Base-by-base conservation (phyloP, 2,888 invertebrate species). In the Aphelenchoides bicaudatus region DNA sequence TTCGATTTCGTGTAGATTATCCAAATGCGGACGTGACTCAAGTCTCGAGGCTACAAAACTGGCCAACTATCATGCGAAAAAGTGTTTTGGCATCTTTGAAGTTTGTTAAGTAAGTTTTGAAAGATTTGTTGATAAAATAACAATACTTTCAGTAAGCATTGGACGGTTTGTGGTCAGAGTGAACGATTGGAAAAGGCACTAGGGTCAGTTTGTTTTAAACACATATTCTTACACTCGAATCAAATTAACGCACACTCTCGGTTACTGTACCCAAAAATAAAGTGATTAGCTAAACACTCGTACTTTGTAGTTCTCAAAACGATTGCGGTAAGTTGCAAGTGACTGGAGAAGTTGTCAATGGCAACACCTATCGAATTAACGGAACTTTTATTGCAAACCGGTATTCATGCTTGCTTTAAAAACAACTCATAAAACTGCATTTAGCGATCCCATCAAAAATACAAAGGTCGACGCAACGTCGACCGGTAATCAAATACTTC, bases 321-420 rank as follows among this genome's bases (percentile, higher is more conserved):
- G 77, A 77, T 39, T 77, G 77, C 56, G 77, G 77, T 19, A 73
- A 74, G 48, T 70, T 77, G 30, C 77, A 77, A 47, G 72, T 78
- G 25, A 77, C 74, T 3, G 77, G 77, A 8, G 77, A 77, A 52
- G 64, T 66, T 30, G 58, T 75, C 23, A 61, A 63, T 16, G 57
- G 59, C 27, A 59, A 47, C 29, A 62, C 66, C 56, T 77, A 78
- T 55, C 65, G 73, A 31, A 71, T 77, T 48, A 77, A 77, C 58
- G 74, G 72, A 29, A 77, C 77, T 8, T 69, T 77, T 57, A 73
- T 78, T 37, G 71, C 73, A 13, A 73, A 78, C 48, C 57, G 72
- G 75, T 76, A 13, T 37, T 53, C 10, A 8, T 28, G 23, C 16
- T 19, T n/a, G n/a, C 37, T n/a, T 5, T 16, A n/a, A 34, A n/a